Percentiles rank a stretch among this genome's conserved stretches.
Evolutionary conservation across 2,797 vertebrate species (phyloP).

Genomic region (Alca torda): DNA sequence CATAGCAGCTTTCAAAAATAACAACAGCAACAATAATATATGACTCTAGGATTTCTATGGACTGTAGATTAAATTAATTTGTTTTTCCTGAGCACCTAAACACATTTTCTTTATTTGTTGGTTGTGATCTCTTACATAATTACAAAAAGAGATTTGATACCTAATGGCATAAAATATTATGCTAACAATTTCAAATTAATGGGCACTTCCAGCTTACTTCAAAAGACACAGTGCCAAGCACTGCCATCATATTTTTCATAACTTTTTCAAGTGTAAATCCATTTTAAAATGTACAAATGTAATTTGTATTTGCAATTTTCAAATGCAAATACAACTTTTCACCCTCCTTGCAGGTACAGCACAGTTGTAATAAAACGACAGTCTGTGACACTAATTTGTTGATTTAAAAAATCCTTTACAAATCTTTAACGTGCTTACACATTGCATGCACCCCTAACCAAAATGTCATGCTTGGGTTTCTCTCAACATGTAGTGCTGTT

Average conservation of each 20-base stretch:
- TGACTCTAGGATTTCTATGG: neutral
- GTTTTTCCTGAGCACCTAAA: constrained; percentile 5
- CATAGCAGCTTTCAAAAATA: constrained; percentile 15
- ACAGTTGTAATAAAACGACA: neutral
- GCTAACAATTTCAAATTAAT: constrained; percentile 22
- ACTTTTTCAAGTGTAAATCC: neutral
- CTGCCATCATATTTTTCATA: neutral
- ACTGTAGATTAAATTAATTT: neutral
- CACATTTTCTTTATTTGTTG: neutral
- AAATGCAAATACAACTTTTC: neutral
- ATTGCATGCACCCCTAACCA: neutral
- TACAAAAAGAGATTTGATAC: constrained; percentile 1
- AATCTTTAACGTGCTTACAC: neutral
- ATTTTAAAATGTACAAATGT: neutral
- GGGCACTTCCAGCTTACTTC: neutral
- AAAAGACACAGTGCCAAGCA: neutral
- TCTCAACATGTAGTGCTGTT: neutral
- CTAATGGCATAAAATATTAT: neutral
- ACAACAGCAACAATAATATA: neutral
- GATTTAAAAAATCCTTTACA: neutral
- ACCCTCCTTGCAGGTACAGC: neutral
- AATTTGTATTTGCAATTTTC: neutral
- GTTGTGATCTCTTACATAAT: constrained; percentile 8
- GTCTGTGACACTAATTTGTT: neutral
- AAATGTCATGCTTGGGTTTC: neutral